These are phyloP conservation scores for Rhinatrema bivittatum DNA, from an alignment of 2,797 vertebrate species.

Conservation along the genomic window DNA sequence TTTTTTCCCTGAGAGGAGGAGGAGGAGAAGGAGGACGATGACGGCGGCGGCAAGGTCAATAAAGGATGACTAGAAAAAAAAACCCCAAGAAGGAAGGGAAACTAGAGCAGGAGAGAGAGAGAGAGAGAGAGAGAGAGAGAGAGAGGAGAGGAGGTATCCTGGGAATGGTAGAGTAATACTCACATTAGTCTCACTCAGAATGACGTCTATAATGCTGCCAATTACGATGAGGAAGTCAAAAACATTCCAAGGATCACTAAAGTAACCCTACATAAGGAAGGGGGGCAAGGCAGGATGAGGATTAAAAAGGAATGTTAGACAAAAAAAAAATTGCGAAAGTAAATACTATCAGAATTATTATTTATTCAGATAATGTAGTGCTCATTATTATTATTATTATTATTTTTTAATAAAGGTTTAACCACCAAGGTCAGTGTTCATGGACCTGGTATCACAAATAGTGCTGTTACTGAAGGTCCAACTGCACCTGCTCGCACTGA, in stretches of 20 bases:
- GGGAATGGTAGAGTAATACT: slow-evolving; percentile 76
- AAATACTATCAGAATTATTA: slow-evolving; percentile 54
- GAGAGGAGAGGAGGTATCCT: slow-evolving; percentile 57
- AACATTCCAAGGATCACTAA: slow-evolving; percentile 99
- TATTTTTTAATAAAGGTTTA: no score
- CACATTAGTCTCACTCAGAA: slow-evolving; percentile 99
- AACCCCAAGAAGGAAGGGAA: slow-evolving; percentile 39
- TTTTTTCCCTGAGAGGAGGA: slow-evolving; percentile 54
- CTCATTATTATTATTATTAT: no score
- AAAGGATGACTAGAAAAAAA: slow-evolving; percentile 57
- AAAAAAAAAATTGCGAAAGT: slow-evolving; percentile 64
- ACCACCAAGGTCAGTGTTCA: no score
- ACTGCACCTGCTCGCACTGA: no score
- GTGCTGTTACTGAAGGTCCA: slow-evolving; percentile 18
- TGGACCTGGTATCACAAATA: slow-evolving; percentile 32
- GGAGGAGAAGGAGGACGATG: slow-evolving; percentile 55
- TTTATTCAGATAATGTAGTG: no score
- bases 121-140: slow-evolving; percentile 39
- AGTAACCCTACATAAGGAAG: slow-evolving; percentile 98
- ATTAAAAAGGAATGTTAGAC: slow-evolving; percentile 79
- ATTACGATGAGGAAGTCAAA: slow-evolving; percentile 99
- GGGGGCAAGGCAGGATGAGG: slow-evolving; percentile 76
- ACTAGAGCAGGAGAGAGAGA: slow-evolving; percentile 37
- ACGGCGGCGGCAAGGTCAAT: slow-evolving; percentile 41
- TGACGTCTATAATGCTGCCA: slow-evolving; percentile 99